Evolutionary conservation across 92 coral and sea anemone species (phyloP).

Genomic region (Umimayanthus kanabou): DNA sequence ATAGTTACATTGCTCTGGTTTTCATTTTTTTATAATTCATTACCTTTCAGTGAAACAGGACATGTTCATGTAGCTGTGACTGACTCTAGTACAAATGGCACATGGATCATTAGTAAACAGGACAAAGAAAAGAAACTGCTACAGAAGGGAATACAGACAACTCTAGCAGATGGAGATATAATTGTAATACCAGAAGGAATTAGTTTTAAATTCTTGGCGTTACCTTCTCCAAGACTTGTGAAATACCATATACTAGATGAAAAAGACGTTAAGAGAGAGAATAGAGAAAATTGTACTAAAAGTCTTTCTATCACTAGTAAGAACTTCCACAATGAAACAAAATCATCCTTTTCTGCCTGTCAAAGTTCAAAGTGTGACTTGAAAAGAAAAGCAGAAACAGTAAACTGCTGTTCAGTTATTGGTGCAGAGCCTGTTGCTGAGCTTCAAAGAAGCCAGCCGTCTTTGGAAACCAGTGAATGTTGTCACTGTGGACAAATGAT

Average conservation of each 20-base stretch:
- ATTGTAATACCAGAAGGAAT: constrained; percentile 25
- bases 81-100: constrained; percentile 58
- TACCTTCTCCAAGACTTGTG: constrained; percentile 48
- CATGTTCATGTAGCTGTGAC: constrained; percentile 17
- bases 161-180: constrained; percentile 28
- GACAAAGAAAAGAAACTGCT: constrained; percentile 4
- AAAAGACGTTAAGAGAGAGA: not conserved
- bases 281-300: not conserved
- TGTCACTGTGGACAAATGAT: constrained; percentile 48
- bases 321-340: not conserved
- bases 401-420: not conserved
- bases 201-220: constrained; percentile 15
- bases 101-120: constrained; percentile 38
- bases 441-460: not conserved
- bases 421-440: not conserved
- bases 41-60: constrained; percentile 12
- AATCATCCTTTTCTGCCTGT: not conserved
- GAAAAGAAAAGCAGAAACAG: not conserved
- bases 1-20: too few relatives aligned
- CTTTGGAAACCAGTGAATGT: constrained; percentile 34
- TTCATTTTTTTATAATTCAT: not conserved
- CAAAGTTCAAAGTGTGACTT: not conserved
- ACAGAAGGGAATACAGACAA: constrained; percentile 36
- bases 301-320: not conserved
- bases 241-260: not conserved